Evolutionary conservation across 2,113 vertebrate genomes (phyloP), one percentile per base, ranked within the genome.

Genomic region (Rhinichthys klamathensis): DNA sequence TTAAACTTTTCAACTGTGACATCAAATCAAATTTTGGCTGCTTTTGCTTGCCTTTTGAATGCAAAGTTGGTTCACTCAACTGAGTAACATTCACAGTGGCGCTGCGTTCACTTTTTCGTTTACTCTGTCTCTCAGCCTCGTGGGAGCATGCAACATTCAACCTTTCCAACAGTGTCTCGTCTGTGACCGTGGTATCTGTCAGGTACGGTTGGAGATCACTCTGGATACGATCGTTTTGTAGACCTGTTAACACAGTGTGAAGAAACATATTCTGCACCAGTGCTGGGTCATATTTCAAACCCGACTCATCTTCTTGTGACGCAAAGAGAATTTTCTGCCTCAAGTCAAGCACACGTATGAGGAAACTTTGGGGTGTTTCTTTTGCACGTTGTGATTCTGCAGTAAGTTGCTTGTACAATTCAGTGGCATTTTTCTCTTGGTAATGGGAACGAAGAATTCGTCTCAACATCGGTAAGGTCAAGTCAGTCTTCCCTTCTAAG

Each of bases 241-340:
- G 38, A 38, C 38, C 38, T 38, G 38, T 38, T 38, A 38, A 38
- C 1, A 38, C 38, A 7, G 6, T 38, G 6, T 38, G 38, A 7
- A 38, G 38, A 38, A 38, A 38, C 38, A 38, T 49, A 12, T 27
- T 54, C 46, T 83, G 81, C 0, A 87, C 85, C 0, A 86, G 63
- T n/a, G 12, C 73, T 12, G 78, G 86, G 32, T 87, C 78, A 60
- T 85, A 75, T 12, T 80, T 70, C 3, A 85, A 60, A 3, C 86
- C 82, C 35, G 75, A 84, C 16, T 87, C 60, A 23, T 27, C 30
- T 18, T 65, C 61, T 35, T 82, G 54, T 6, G 67, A 80, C 0
- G 79, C 51, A 30, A 80, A 81, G 23, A 82, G 10, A 30, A 69
- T 77, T 18, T 86, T 81, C 51, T 81, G 67, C 23, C 75, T 69